phyloP scores from a whole-genome alignment of 2,797 vertebrate species.

The Sarcophilus harrisii region DNA sequence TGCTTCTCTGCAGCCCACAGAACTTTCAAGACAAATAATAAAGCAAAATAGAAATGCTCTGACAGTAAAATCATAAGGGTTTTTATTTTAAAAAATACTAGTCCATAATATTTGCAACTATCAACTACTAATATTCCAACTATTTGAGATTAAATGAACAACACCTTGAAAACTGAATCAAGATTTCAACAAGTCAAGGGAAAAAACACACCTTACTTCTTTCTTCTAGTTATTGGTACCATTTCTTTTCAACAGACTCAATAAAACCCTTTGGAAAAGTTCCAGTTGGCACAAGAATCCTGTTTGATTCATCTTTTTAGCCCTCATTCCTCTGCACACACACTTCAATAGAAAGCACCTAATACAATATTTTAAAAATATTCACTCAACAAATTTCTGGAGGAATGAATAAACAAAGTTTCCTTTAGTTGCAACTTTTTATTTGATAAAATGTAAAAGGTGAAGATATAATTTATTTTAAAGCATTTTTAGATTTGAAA shows the following conservation, averaged over 20 bases:
- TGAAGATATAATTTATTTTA: neutral
- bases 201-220: neutral
- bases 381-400: neutral
- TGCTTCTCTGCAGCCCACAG: neutral
- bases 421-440: neutral
- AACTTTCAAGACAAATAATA: neutral
- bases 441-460: neutral
- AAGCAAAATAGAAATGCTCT: neutral
- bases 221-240: neutral
- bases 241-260: neutral
- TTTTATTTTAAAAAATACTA: neutral
- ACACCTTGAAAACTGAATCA: neutral
- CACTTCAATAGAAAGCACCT: neutral
- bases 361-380: neutral
- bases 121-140: neutral
- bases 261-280: neutral
- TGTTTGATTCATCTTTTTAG: neutral
- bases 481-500: neutral
- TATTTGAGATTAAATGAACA: neutral
- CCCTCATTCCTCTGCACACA: neutral
- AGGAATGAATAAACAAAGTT: neutral
- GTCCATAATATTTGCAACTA: neutral
- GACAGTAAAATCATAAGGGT: neutral
- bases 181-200: neutral
- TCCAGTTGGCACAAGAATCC: neutral